Conservation (phyloP, 2,797 vertebrate genomes). For the Prionace glauca region DNA sequence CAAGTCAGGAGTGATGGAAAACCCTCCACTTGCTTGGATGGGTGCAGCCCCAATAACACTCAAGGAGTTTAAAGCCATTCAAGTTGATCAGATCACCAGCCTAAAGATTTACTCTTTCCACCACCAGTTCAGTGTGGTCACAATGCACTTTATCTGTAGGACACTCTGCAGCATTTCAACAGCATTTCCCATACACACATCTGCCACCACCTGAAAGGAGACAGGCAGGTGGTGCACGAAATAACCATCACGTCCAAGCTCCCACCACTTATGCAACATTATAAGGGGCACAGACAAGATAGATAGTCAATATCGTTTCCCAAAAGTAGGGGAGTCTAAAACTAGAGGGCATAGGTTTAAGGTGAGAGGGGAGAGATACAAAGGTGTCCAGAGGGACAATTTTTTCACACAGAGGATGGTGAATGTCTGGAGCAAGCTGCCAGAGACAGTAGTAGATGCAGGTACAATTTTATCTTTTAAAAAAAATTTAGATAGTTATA, state of each 20-base stretch:
- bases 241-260: not conserved
- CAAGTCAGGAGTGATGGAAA: not conserved
- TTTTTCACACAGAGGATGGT: too few species aligned
- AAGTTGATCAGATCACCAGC: not conserved
- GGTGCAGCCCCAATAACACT: not conserved
- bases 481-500: too few species aligned
- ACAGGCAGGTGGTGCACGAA: not conserved
- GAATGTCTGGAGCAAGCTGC: too few species aligned
- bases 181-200: not conserved
- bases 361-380: too few species aligned
- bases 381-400: too few species aligned
- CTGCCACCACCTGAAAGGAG: not conserved
- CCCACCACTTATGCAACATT: too few species aligned
- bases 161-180: not conserved
- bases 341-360: too few species aligned
- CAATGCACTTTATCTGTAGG: not conserved
- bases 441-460: too few species aligned
- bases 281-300: too few species aligned
- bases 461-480: too few species aligned
- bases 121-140: not conserved
- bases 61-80: not conserved
- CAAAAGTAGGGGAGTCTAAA: too few species aligned
- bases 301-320: too few species aligned
- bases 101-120: not conserved
- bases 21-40: not conserved